phyloP scores from a whole-genome alignment of 2,888 invertebrate species.

The Macrosiphum euphorbiae region DNA sequence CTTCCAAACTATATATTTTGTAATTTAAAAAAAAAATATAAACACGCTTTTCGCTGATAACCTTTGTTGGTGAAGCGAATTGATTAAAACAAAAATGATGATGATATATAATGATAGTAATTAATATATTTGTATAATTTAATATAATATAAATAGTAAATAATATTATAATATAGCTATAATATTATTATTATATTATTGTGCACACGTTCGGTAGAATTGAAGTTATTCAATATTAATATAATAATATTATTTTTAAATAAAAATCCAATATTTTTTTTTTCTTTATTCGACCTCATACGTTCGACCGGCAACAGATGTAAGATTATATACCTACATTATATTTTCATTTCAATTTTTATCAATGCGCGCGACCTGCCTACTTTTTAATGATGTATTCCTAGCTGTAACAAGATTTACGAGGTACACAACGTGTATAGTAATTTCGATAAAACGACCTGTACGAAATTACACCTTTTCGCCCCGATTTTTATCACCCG shows the following conservation, averaged over 20 bases:
- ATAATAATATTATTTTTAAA: too few species aligned
- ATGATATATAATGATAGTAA: background rate
- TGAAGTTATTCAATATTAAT: conserved; percentile 22
- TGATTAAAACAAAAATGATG: too few species aligned
- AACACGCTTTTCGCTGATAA: too few species aligned
- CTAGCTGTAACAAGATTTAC: conserved; percentile 33
- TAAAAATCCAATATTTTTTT: background rate
- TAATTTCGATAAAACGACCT: conserved; percentile 50
- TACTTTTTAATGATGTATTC: conserved; percentile 43
- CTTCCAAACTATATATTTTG: too few species aligned
- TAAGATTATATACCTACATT: background rate
- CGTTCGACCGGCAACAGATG: background rate
- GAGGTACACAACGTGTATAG: conserved; percentile 22
- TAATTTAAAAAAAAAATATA: too few species aligned
- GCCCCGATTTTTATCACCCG: conserved; percentile 30
- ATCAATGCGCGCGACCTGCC: conserved; percentile 26
- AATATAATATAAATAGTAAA: background rate
- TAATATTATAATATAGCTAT: too few species aligned
- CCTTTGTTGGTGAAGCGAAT: too few species aligned
- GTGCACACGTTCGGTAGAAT: background rate
- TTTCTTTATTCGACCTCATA: background rate
- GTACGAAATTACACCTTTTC: conserved; percentile 42
- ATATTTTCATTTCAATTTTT: conserved; percentile 31
- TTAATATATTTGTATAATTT: background rate
- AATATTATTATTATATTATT: too few species aligned